Percentiles rank a stretch among this genome's conserved stretches.
phyloP scores from a whole-genome alignment of 2,113 vertebrate genomes.

The Ranitomeya variabilis region DNA sequence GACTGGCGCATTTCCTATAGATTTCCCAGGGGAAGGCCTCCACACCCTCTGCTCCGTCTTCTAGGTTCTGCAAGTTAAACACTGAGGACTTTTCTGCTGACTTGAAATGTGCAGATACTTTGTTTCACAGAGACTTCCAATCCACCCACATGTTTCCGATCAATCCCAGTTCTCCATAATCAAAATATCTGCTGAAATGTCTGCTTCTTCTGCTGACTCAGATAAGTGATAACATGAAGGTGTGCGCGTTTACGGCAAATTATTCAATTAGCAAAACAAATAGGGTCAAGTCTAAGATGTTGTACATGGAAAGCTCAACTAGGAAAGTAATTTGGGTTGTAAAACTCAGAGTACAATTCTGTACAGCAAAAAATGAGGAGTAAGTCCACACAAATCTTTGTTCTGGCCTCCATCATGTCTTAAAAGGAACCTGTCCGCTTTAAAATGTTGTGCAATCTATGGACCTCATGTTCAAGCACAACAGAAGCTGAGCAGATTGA shows the following conservation, averaged over 20 bases:
- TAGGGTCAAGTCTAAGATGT: not conserved
- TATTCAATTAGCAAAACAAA: slow-evolving; percentile 38
- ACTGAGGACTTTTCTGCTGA: slow-evolving; percentile 19
- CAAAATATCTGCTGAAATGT: slow-evolving; percentile 46
- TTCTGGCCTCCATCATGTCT: not conserved
- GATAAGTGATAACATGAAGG: slow-evolving; percentile 24
- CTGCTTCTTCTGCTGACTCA: slow-evolving; percentile 32
- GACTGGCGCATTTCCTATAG: slow-evolving; percentile 43
- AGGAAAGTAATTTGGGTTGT: not conserved
- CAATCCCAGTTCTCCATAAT: slow-evolving; percentile 5
- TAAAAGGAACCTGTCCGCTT: not conserved
- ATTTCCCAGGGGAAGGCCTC: slow-evolving; percentile 46
- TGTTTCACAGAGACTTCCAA: slow-evolving; percentile 21
- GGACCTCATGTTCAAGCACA: too few species aligned
- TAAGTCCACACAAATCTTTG: not conserved
- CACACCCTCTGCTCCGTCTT: slow-evolving; percentile 36
- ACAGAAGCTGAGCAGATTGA: too few species aligned
- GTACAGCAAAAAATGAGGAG: not conserved
- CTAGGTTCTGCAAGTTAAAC: slow-evolving; percentile 40
- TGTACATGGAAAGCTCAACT: not conserved
- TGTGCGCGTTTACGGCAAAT: slow-evolving; percentile 13
- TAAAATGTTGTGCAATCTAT: too few species aligned
- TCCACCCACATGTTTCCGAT: slow-evolving; percentile 49
- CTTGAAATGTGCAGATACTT: slow-evolving; percentile 43
- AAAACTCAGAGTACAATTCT: not conserved